phyloP scores from a whole-genome alignment of 2,797 vertebrate species.

The Heliangelus exortis region DNA sequence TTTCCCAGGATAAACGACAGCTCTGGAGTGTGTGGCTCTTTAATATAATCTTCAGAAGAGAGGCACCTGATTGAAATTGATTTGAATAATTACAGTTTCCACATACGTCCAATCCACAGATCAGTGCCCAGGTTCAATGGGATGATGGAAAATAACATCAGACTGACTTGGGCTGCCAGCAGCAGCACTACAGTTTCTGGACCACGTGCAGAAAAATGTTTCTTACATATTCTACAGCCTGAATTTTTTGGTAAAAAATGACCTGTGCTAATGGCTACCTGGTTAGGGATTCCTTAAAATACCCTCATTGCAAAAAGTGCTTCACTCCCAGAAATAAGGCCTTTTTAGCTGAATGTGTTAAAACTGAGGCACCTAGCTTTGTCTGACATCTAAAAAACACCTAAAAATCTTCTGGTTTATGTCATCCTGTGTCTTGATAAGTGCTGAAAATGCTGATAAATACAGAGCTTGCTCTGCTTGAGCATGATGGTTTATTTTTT shows the following conservation, averaged over 20 bases:
- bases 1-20: background rate
- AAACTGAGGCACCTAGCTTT: background rate
- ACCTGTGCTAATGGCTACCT: background rate
- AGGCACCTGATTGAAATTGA: background rate
- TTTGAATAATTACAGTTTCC: conserved; percentile 67
- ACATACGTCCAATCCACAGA: conserved; percentile 54
- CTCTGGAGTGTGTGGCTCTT: background rate
- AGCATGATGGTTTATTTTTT: background rate
- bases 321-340: background rate
- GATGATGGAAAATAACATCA: conserved; percentile 46
- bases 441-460: background rate
- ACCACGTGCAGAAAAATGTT: background rate
- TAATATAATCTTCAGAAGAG: conserved; percentile 5
- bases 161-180: conserved; percentile 21
- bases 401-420: background rate
- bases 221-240: background rate
- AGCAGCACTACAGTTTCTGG: background rate
- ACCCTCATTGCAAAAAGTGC: background rate
- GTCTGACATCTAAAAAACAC: background rate
- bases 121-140: conserved; percentile 67
- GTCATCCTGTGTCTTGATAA: background rate
- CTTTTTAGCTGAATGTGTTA: background rate
- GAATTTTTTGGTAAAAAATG: background rate
- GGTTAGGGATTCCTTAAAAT: background rate
- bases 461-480: background rate